phyloP scores from a whole-genome alignment of 2,113 vertebrate genomes.

The Anguilla rostrata region DNA sequence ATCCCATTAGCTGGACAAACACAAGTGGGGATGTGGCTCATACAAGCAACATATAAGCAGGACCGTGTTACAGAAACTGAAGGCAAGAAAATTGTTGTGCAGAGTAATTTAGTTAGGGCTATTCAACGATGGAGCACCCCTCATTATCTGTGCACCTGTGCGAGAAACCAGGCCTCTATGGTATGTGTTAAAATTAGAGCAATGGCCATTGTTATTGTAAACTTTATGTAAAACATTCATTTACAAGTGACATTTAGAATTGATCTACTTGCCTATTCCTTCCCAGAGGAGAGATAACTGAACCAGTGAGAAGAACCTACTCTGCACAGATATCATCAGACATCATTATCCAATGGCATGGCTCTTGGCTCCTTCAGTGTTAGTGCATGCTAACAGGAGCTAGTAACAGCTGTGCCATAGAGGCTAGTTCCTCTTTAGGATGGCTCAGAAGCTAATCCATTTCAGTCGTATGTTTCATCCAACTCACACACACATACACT shows the following conservation, averaged over 20 bases:
- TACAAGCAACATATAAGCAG: neutral
- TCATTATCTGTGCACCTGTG: neutral
- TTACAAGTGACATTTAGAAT: neutral
- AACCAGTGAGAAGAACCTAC: neutral
- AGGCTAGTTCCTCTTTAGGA: neutral
- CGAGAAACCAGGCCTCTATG: neutral
- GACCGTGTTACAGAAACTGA: neutral
- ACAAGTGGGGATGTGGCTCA: neutral
- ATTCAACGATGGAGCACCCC: neutral
- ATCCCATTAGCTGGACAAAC: neutral
- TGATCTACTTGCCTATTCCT: neutral
- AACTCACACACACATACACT: conserved; percentile 1
- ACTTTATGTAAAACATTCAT: neutral
- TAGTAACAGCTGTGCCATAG: neutral
- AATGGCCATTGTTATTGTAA: neutral
- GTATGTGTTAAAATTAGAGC: neutral
- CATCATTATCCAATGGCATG: neutral
- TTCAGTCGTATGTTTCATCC: neutral
- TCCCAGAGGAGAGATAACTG: neutral
- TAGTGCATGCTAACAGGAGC: neutral
- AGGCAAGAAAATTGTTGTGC: neutral
- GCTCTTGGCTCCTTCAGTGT: neutral
- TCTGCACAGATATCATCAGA: neutral
- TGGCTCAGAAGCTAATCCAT: neutral
- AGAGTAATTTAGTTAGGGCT: neutral